Base-by-base conservation (phyloP, 2,113 vertebrate species). In the Panurus biarmicus region DNA sequence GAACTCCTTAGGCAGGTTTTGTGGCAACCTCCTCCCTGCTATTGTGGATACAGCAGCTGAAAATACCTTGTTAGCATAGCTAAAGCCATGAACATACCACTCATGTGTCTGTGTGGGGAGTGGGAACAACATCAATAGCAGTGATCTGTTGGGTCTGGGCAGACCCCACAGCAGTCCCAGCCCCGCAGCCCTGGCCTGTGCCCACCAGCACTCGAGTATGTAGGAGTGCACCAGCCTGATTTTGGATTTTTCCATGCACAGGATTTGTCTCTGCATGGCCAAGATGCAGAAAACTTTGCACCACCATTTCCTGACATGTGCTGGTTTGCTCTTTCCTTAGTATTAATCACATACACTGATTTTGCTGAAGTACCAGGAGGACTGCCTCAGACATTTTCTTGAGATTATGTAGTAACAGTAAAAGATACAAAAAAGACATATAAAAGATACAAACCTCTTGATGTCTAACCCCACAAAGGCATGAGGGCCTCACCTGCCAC, bases 161-260 rank as follows among this genome's bases (percentile, higher is more conserved):
- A 80, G 11, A 44, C 7, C 16, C 16, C 29, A 25, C 5, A 35
- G 81, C 28, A 53, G 51, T 1, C 33, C 40, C 77, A 85, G 58
- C 26, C 19, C 17, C 29, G 12, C 48, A 44, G 2, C 48, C 53
- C 54, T 5, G 13, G 18, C 13, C 18, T 18, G 22, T 15, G 36
- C 66, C 35, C 21, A 5, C 10, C 1, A 3, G 45, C 12, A 35
- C 35, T 23, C 2, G 0, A 19, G 62, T 3, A 4, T 1, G 11
- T 9, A 47, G 24, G 35, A 72, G 26, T 23, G 42, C 64, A 86
- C 23, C 42, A 45, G 54, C 7, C 31, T 11, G 48, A 44, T 48
- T 47, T 26, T 31, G 45, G 69, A 56, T 21, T 47, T 66, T 47
- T 33, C 70, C 48, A 56, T 0, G 5, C n/a, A 38, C 9, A 54